Conservation (phyloP, 2,797 vertebrate genomes). For the Thaleichthys pacificus region DNA sequence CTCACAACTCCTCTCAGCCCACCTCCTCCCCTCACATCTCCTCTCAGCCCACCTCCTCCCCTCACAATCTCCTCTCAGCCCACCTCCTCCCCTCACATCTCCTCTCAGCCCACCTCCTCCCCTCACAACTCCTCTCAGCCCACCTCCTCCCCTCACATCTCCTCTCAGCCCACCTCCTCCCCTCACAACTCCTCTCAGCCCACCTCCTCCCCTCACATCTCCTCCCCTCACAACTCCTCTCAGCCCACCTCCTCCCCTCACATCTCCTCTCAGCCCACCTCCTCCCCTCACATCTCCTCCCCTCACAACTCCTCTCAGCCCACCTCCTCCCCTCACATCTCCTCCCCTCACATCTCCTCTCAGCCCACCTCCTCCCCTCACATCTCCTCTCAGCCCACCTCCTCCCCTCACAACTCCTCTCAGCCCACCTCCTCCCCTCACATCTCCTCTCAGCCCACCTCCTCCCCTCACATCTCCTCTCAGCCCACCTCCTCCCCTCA, state of each 20-base stretch:
- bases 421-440: neutral
- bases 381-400: neutral
- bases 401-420: neutral
- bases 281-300: neutral
- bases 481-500: neutral
- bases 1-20: neutral
- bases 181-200: too few species aligned
- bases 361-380: neutral
- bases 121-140: neutral
- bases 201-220: neutral
- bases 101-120: neutral
- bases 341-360: too few species aligned
- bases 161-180: neutral
- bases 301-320: too few species aligned
- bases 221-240: too few species aligned
- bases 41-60: neutral
- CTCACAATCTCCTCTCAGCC: neutral
- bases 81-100: too few species aligned
- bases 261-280: neutral
- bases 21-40: too few species aligned
- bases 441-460: neutral
- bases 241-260: neutral
- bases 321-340: too few species aligned
- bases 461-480: neutral
- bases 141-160: too few species aligned